Evolutionary conservation across 1,140 invertebrate species (phyloP).

Genomic region (Drusus annulatus): DNA sequence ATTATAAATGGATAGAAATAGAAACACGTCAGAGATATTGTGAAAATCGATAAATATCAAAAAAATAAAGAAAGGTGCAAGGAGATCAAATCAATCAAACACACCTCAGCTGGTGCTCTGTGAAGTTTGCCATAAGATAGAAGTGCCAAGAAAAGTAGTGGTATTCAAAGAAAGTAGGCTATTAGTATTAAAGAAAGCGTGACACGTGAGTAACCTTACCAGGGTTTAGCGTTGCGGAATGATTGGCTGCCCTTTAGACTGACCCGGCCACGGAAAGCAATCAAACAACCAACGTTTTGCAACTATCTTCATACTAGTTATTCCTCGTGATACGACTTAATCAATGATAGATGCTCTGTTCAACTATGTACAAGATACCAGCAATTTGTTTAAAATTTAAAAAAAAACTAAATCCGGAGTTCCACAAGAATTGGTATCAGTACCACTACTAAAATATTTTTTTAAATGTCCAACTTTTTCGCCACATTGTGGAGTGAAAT

Average conservation of each 20-base stretch:
- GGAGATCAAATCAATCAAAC: too few relatives aligned
- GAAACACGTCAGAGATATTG: too few relatives aligned
- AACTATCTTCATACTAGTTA: constrained; percentile 51
- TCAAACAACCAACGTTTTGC: constrained; percentile 58
- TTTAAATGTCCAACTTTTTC: too few relatives aligned
- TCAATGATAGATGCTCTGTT: background rate
- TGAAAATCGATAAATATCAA: too few relatives aligned
- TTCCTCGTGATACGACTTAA: background rate
- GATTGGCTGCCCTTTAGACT: constrained; percentile 72
- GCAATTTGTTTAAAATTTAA: background rate
- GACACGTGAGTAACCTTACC: constrained; percentile 63
- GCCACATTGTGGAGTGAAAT: background rate
- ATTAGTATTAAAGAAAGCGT: constrained; percentile 15
- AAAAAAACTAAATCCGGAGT: background rate
- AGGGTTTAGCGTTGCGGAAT: constrained; percentile 72
- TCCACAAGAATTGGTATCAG: background rate
- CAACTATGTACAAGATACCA: background rate
- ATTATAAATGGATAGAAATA: too few relatives aligned
- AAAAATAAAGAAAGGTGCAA: too few relatives aligned
- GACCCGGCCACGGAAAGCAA: constrained; percentile 56
- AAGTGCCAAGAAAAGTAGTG: constrained; percentile 13
- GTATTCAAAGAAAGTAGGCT: constrained; percentile 21
- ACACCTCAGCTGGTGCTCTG: too few relatives aligned
- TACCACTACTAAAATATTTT: background rate
- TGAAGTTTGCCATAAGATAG: constrained; percentile 3